These are phyloP conservation scores for Penaeus indicus DNA, from an alignment of 1,140 invertebrate genomes.

Conservation along the genomic window DNA sequence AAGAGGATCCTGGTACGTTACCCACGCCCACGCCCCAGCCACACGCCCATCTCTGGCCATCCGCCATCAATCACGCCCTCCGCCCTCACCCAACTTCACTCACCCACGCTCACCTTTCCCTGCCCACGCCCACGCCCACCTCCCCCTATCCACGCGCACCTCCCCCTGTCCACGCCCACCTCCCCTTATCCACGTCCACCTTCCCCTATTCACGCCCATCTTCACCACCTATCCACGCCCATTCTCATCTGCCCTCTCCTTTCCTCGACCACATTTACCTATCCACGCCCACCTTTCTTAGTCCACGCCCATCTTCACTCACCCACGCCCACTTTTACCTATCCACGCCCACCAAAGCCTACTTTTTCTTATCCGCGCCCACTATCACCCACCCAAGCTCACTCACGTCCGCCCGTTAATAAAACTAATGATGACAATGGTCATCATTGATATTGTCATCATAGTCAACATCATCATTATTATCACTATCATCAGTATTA, in stretches of 20 bases:
- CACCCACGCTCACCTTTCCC: neutral
- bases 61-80: neutral
- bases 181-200: too few species aligned
- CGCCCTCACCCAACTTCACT: neutral
- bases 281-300: neutral
- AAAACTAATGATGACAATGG: too few species aligned
- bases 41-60: neutral
- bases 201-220: too few species aligned
- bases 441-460: too few species aligned
- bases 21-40: neutral
- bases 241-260: too few species aligned
- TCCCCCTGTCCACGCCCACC: neutral
- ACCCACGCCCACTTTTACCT: neutral
- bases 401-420: too few species aligned
- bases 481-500: too few species aligned
- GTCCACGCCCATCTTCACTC: neutral
- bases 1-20: constrained; percentile 81
- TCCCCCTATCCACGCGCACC: neutral
- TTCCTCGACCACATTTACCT: too few species aligned
- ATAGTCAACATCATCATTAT: too few species aligned
- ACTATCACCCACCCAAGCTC: neutral
- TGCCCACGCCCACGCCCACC: neutral
- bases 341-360: neutral
- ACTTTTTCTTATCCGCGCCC: neutral
- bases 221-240: too few species aligned